Conservation (phyloP, 2,113 vertebrate genomes). For the Sciurus niger region DNA sequence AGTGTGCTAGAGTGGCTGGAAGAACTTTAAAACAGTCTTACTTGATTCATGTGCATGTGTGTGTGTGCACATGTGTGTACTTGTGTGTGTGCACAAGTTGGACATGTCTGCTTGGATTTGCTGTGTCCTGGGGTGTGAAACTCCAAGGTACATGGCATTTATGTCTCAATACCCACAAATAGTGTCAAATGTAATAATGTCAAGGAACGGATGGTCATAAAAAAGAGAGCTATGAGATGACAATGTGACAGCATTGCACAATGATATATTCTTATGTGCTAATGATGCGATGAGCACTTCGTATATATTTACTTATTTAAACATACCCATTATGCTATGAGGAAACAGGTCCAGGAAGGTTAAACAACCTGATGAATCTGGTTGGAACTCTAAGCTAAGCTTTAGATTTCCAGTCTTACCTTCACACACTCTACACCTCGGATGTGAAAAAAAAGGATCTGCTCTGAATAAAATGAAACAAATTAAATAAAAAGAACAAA, state of each 20-base stretch:
- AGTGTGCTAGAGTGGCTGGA: background rate
- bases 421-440: background rate
- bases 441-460: background rate
- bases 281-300: background rate
- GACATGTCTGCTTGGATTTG: slow-evolving; percentile 83
- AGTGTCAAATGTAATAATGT: slow-evolving; percentile 15
- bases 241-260: background rate
- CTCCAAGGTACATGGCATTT: slow-evolving; percentile 66
- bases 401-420: background rate
- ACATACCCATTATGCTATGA: background rate
- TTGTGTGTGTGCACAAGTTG: slow-evolving; percentile 36
- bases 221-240: background rate
- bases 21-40: slow-evolving; percentile 70
- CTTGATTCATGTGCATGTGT: slow-evolving; percentile 61
- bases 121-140: slow-evolving; percentile 76
- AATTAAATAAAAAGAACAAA: background rate
- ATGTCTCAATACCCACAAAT: slow-evolving; percentile 75
- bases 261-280: background rate
- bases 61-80: background rate
- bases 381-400: background rate
- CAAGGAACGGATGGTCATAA: background rate
- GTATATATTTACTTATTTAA: background rate
- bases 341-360: background rate
- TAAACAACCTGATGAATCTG: background rate
- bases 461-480: background rate